Evolutionary conservation across 2,888 invertebrate species (phyloP), one percentile per base, ranked within the genome.

Genomic region (Drosophila nigritarsus): DNA sequence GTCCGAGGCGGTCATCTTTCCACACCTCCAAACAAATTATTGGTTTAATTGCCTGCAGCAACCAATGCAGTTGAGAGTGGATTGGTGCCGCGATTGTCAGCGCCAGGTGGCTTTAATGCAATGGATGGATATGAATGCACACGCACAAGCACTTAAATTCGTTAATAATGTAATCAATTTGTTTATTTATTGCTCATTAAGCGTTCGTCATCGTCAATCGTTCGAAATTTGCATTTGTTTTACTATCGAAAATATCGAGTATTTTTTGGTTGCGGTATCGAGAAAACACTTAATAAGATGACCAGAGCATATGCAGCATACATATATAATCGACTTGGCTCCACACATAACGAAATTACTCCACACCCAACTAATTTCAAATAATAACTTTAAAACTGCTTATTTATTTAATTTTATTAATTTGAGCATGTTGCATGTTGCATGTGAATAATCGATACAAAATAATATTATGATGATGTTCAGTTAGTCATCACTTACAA

Each of bases 1-100:
- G 75, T 92, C 92, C 83, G 89, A 87, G 89, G 83, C 87, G 73
- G 84, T 84, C 84, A 84, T 84, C 84, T 65, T 76, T 71, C 30
- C 20, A 30, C 56, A 58, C 48, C 48, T 76, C 48, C n/a, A 50
- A 30, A 50, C 61, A 63, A 65, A 59, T n/a, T 27, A 13, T 36
- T 49, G 59, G 27, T 42, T 20, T 61, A 48, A 53, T 62, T 61
- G 65, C 58, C 65, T 63, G 50, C 48, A 50, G 50, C 60, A 30
- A 58, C 48, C 40, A 58, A 34, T 70, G 62, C 58, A 50, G 69
- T 60, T 45, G 56, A 48, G 48, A 36, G 65, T 45, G 18, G 18
- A 20, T 42, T 51, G 45, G 55, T 13, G 62, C 32, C 24, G 51
- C 42, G 55, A 55, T 61, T 59, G 34, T 51, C 13, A 29, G 49